phyloP scores from a whole-genome alignment of 2,888 invertebrate species.

The Chouioia cunea region DNA sequence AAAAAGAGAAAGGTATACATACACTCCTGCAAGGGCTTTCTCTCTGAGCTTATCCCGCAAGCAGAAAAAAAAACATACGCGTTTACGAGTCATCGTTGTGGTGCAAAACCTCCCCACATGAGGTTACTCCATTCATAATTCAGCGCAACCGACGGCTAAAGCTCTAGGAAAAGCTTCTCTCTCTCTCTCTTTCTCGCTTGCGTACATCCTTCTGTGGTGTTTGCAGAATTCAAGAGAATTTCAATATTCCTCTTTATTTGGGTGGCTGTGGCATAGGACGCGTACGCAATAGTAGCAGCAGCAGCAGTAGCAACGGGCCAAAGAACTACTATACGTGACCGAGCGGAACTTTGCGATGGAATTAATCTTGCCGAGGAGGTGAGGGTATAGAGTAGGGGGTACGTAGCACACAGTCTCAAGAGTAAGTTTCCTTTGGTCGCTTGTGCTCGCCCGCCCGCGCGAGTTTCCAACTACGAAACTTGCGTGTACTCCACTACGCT shows the following conservation, averaged over 20 bases:
- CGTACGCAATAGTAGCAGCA: no score
- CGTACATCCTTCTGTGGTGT: background rate
- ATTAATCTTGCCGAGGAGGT: slow-evolving; percentile 32
- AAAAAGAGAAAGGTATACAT: slow-evolving; percentile 8
- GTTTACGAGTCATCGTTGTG: slow-evolving; percentile 33
- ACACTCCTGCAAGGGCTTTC: slow-evolving; percentile 14
- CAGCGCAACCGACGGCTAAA: slow-evolving; percentile 28
- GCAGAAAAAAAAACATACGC: background rate
- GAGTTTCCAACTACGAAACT: no score
- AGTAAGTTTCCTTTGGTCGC: background rate
- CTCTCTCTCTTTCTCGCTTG: background rate
- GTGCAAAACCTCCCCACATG: background rate
- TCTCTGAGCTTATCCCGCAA: slow-evolving; percentile 16
- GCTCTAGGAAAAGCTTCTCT: background rate
- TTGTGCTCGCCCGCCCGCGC: no score
- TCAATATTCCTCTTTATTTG: slow-evolving; percentile 37
- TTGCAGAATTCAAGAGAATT: slow-evolving; percentile 22
- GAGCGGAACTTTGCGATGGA: slow-evolving; percentile 38
- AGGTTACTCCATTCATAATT: slow-evolving; percentile 32
- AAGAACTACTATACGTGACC: slow-evolving; percentile 16
- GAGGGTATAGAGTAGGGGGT: background rate
- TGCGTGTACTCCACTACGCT: no score
- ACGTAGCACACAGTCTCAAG: background rate
- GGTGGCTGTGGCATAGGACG: background rate
- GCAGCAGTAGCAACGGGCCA: slow-evolving; percentile 17